Conservation (phyloP, 2,113 vertebrate species). For the Cygnus buccinator region DNA sequence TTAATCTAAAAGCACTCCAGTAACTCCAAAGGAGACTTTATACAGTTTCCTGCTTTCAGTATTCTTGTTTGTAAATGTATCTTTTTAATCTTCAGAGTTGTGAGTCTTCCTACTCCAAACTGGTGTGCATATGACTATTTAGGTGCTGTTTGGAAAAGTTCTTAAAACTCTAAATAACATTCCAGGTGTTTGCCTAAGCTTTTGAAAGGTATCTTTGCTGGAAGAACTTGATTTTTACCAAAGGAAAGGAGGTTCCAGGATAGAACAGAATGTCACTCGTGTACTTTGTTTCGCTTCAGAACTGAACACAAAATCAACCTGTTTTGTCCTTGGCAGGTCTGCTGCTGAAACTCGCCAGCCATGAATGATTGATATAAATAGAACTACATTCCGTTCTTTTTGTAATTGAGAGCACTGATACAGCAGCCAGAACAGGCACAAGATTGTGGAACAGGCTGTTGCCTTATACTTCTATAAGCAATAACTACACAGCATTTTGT, state of each 20-base stretch:
- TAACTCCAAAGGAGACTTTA: not conserved
- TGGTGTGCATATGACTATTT: not conserved
- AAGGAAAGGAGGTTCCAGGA: not conserved
- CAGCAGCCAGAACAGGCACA: not conserved
- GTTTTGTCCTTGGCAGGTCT: not conserved
- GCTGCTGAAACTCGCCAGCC: not conserved
- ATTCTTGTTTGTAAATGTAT: not conserved
- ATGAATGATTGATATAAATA: slow-evolving; percentile 32
- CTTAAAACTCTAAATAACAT: not conserved
- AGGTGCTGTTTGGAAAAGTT: not conserved
- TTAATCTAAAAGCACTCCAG: not conserved
- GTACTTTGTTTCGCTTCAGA: not conserved
- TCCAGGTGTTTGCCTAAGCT: not conserved
- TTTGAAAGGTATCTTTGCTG: not conserved
- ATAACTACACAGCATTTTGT: not conserved
- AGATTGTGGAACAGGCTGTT: slow-evolving; percentile 17
- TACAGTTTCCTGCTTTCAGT: not conserved
- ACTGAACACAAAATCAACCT: not conserved
- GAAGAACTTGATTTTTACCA: slow-evolving; percentile 7
- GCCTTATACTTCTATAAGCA: not conserved
- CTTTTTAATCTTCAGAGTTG: not conserved
- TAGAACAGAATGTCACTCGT: not conserved
- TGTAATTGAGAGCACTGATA: not conserved
- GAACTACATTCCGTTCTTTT: slow-evolving; percentile 3
- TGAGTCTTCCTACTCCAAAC: not conserved